These are phyloP conservation scores for Delia radicum DNA, from an alignment of 1,140 invertebrate species.

Conservation along the genomic window DNA sequence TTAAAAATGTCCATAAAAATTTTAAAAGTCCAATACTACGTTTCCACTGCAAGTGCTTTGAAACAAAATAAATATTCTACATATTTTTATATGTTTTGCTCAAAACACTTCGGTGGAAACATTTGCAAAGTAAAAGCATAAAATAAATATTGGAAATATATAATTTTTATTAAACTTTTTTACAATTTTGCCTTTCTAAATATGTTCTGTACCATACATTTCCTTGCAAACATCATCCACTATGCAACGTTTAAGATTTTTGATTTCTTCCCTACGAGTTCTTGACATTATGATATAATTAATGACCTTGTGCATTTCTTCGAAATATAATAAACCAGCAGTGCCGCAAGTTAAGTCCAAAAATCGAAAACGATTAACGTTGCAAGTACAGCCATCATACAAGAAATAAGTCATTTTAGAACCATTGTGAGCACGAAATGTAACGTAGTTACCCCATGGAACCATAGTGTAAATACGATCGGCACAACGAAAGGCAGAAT, in stretches of 20 bases:
- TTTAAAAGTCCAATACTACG: too few relatives aligned
- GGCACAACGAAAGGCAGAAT: constrained; percentile 49
- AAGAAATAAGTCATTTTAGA: constrained; percentile 47
- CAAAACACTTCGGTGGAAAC: too few relatives aligned
- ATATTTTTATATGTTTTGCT: too few relatives aligned
- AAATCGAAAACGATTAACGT: constrained; percentile 50
- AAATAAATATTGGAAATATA: too few relatives aligned
- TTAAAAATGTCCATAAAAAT: too few relatives aligned
- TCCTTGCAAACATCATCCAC: constrained; percentile 31
- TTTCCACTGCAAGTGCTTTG: too few relatives aligned
- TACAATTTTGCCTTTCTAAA: too few relatives aligned
- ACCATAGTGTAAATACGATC: constrained; percentile 52
- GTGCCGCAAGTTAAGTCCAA: constrained; percentile 50
- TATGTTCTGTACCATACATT: constrained; percentile 8
- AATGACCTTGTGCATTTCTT: constrained; percentile 46
- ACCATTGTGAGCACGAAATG: constrained; percentile 46
- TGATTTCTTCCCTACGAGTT: background rate
- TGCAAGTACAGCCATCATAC: constrained; percentile 52
- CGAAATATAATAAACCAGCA: constrained; percentile 47
- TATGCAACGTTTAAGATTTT: constrained; percentile 10
- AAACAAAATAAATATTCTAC: too few relatives aligned
- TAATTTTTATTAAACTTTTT: too few relatives aligned
- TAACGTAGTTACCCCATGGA: constrained; percentile 53
- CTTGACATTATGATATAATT: constrained; percentile 42
- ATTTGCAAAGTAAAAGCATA: too few relatives aligned